Conservation (phyloP, 2,113 vertebrate species). For the Phylloscopus trochilus region DNA sequence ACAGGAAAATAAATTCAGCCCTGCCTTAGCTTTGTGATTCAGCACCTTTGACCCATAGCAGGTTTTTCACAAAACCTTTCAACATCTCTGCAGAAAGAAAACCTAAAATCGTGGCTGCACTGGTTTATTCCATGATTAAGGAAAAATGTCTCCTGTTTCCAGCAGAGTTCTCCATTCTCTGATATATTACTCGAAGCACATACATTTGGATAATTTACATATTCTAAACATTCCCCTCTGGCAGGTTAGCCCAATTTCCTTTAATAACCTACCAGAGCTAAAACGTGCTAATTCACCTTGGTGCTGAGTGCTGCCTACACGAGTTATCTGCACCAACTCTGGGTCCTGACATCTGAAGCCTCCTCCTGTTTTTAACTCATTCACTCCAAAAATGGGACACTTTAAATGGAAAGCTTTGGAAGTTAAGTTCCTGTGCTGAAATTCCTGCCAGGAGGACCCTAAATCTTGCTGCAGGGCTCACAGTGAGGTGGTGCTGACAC, state of each 20-base stretch:
- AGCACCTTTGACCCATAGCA: not conserved
- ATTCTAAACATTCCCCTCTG: not conserved
- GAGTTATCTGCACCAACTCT: not conserved
- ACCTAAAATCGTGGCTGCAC: not conserved
- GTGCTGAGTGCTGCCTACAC: not conserved
- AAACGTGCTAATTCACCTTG: not conserved
- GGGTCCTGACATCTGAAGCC: not conserved
- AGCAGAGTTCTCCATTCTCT: not conserved
- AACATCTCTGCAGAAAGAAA: not conserved
- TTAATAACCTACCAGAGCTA: not conserved
- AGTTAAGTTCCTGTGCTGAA: not conserved
- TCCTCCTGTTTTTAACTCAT: not conserved
- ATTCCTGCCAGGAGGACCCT: not conserved
- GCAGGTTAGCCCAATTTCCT: not conserved
- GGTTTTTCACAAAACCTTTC: not conserved
- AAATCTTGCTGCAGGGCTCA: not conserved
- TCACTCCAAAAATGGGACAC: not conserved
- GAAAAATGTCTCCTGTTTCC: not conserved
- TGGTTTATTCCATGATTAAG: not conserved
- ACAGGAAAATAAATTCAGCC: not conserved
- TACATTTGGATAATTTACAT: not conserved
- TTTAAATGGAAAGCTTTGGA: not conserved
- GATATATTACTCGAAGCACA: not conserved
- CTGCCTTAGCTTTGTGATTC: not conserved
- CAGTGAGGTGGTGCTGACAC: not conserved